Conservation (phyloP, 2,113 vertebrate genomes). For the Pristiophorus japonicus region DNA sequence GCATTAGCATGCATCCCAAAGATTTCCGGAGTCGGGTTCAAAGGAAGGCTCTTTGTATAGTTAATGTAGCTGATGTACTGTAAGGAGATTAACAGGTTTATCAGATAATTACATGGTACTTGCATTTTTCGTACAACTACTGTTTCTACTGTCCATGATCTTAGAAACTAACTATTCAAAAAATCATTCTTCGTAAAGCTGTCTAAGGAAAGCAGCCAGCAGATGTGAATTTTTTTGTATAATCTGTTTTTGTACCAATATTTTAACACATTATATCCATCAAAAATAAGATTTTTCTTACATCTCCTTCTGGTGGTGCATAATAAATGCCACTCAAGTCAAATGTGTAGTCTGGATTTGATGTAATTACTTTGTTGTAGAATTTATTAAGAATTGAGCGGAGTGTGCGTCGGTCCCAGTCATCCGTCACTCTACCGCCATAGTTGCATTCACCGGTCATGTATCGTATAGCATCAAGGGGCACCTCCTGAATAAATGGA, state of each 20-base stretch:
- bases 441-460: conserved; percentile 79
- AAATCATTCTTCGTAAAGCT: background rate
- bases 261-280: background rate
- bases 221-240: background rate
- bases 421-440: conserved; percentile 73
- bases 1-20: conserved; percentile 80
- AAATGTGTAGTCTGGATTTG: conserved; percentile 61
- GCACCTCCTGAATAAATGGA: conserved; percentile 59
- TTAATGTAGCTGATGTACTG: conserved; percentile 72
- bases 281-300: conserved; percentile 43
- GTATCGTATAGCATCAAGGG: conserved; percentile 69
- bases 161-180: background rate
- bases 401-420: conserved; percentile 72
- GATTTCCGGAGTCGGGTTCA: conserved; percentile 71
- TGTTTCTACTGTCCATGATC: background rate
- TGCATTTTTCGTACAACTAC: background rate
- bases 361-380: conserved; percentile 57
- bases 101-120: background rate
- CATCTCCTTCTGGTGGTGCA: conserved; percentile 58
- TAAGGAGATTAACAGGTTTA: conserved; percentile 38
- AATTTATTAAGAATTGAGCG: conserved; percentile 68
- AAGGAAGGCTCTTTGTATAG: conserved; percentile 70
- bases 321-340: conserved; percentile 75
- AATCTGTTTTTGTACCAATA: background rate
- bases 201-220: background rate